Percentiles rank a stretch among this genome's conserved stretches.
Conservation (phyloP, 2,113 vertebrate genomes). For the Fregetta grallaria region DNA sequence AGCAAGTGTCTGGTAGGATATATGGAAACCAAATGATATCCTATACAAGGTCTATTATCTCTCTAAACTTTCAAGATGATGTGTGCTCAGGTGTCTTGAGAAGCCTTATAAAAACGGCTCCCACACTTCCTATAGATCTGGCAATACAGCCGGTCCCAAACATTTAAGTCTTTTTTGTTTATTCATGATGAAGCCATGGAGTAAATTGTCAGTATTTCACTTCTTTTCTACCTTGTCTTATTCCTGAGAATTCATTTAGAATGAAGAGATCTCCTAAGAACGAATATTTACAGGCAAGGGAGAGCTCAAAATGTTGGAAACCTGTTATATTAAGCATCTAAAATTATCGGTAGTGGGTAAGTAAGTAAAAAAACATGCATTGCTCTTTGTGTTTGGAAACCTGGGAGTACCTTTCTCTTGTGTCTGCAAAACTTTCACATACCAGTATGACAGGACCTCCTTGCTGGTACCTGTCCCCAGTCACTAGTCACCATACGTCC, state of each 20-base stretch:
- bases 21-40: background rate
- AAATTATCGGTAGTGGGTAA: background rate
- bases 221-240: background rate
- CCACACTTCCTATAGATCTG: background rate
- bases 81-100: background rate
- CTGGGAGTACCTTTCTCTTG: background rate
- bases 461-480: rapidly evolving
- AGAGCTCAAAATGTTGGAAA: background rate
- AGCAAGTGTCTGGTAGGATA: background rate
- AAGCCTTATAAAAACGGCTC: background rate
- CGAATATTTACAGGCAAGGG: background rate
- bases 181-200: background rate
- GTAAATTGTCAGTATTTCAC: background rate
- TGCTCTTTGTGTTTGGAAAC: background rate
- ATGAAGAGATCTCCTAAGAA: background rate
- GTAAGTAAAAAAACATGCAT: background rate
- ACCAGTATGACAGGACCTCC: background rate
- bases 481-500: background rate
- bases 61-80: background rate
- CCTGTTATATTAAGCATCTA: background rate
- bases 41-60: background rate
- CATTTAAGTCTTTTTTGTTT: background rate
- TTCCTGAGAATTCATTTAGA: background rate
- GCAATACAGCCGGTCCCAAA: background rate
- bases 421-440: background rate